Conservation (phyloP, 2,888 invertebrate species). For the Tuberolachnus salignus region DNA sequence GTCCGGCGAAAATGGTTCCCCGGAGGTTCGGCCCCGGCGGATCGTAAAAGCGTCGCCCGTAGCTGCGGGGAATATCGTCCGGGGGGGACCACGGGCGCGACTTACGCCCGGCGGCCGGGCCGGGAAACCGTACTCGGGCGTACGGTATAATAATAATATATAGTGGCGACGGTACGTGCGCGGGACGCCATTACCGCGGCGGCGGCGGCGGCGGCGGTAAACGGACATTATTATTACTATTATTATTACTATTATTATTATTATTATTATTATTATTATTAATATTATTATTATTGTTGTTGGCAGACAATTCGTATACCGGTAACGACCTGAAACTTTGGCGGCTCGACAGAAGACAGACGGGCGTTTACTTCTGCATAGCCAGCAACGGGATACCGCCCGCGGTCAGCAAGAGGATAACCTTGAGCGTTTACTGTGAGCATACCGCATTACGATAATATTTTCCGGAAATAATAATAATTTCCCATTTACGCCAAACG, state of each 20-base stretch:
- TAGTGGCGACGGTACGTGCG: not conserved
- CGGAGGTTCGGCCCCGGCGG: conserved; percentile 1
- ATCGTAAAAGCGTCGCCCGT: conserved; percentile 35
- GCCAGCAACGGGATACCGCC: conserved; percentile 93
- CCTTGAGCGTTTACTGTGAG: conserved; percentile 89
- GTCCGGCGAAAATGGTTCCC: conserved; percentile 11
- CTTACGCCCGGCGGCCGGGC: no score
- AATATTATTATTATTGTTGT: conserved; percentile 25
- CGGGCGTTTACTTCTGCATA: conserved; percentile 90
- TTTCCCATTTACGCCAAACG: no score
- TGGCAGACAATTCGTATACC: conserved; percentile 69
- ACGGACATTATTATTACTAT: conserved; percentile 9
- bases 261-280: conserved; percentile 13
- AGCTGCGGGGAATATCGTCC: not conserved
- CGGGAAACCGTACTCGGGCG: not conserved
- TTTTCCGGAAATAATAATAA: conserved; percentile 61
- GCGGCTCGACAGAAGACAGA: conserved; percentile 84
- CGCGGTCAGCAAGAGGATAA: conserved; percentile 86
- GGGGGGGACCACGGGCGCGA: not conserved
- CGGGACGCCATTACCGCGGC: not conserved
- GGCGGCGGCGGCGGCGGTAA: not conserved
- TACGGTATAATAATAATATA: not conserved
- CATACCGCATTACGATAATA: conserved; percentile 67
- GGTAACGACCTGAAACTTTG: conserved; percentile 73
- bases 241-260: conserved; percentile 23